phyloP scores from a whole-genome alignment of 2,113 vertebrate genomes.

The Grallaria varia region DNA sequence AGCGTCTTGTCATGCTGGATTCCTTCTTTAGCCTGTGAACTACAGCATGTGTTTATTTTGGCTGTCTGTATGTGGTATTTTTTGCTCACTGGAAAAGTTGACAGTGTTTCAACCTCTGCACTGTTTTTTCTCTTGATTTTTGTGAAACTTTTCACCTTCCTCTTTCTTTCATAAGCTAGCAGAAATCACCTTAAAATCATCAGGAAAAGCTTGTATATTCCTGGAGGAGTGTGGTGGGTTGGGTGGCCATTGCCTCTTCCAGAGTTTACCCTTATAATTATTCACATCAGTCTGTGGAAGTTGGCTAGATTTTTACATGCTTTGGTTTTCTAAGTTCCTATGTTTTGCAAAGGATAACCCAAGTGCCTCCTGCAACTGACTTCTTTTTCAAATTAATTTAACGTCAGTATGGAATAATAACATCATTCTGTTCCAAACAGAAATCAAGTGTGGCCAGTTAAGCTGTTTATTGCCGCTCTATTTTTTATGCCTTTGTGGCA shows the following conservation, averaged over 20 bases:
- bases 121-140: not conserved
- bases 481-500: not conserved
- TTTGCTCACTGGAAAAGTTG: not conserved
- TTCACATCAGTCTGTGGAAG: not conserved
- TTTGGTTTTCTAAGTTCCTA: not conserved
- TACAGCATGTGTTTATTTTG: not conserved
- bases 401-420: not conserved
- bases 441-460: not conserved
- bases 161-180: not conserved
- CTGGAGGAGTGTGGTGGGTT: accelerated
- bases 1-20: not conserved
- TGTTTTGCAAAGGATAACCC: not conserved
- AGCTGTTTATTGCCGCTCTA: not conserved
- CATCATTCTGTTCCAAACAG: not conserved
- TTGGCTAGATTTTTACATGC: not conserved
- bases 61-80: not conserved
- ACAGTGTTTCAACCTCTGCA: not conserved
- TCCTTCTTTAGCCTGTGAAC: not conserved
- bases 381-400: not conserved
- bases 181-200: not conserved
- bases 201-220: not conserved
- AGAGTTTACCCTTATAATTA: not conserved
- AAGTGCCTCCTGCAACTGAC: not conserved
- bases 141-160: not conserved
- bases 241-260: not conserved